Conservation (phyloP, 2,113 vertebrate genomes). For the Callipepla californica region DNA sequence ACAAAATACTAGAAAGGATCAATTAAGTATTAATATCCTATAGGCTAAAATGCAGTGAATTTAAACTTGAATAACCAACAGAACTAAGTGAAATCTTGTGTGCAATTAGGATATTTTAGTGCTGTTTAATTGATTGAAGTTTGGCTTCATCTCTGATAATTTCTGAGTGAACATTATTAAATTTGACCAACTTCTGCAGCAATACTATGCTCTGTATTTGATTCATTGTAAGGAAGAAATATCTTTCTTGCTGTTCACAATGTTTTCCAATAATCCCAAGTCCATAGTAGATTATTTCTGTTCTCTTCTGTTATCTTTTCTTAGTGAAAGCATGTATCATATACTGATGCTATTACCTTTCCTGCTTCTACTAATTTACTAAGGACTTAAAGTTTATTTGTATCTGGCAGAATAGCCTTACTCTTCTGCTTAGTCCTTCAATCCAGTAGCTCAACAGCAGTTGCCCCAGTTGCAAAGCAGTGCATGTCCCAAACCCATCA, state of each 20-base stretch:
- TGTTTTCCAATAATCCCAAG: neutral
- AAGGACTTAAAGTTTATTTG: neutral
- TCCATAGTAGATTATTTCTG: neutral
- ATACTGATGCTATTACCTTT: neutral
- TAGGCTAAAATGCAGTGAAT: neutral
- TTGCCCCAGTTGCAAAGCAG: constrained; percentile 9
- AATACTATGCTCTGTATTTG: neutral
- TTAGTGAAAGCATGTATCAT: neutral
- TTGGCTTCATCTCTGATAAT: neutral
- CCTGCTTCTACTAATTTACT: neutral
- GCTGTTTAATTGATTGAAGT: neutral
- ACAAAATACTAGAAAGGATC: neutral
- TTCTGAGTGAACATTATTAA: neutral
- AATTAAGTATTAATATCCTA: neutral
- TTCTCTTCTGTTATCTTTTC: neutral
- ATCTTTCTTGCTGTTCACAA: neutral
- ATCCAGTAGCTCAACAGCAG: neutral
- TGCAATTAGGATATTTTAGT: neutral
- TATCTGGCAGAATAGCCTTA: neutral
- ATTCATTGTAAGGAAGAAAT: neutral
- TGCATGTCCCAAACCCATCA: neutral
- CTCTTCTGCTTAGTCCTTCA: constrained; percentile 28
- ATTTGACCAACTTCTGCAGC: neutral
- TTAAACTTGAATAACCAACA: neutral
- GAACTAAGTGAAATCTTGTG: neutral